Conservation (phyloP, 2,888 invertebrate genomes). For the Macroteleia sp. region DNA sequence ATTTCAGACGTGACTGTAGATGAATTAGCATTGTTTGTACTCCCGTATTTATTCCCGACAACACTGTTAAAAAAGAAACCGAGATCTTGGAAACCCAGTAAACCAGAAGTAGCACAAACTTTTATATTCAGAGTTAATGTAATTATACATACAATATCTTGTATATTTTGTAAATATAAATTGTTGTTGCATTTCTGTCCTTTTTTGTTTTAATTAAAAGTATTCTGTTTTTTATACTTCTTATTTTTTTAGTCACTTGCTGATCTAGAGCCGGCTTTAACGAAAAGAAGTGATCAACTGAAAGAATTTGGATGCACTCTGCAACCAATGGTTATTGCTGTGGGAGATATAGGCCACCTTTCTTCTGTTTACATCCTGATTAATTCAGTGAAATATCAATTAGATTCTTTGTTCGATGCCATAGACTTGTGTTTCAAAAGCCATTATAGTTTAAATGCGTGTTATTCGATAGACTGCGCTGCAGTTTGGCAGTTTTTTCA, state of each 20-base stretch:
- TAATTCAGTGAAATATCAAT: slow-evolving; percentile 13
- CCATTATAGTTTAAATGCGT: slow-evolving; percentile 16
- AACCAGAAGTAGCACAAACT: slow-evolving; percentile 10
- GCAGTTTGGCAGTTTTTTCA: slow-evolving; percentile 3
- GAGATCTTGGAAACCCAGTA: slow-evolving; percentile 13
- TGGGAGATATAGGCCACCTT: neutral
- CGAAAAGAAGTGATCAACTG: slow-evolving; percentile 5
- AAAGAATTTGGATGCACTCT: neutral
- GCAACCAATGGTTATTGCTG: neutral
- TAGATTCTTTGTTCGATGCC: slow-evolving; percentile 1
- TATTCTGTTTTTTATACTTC: neutral
- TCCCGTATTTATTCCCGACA: slow-evolving; percentile 1
- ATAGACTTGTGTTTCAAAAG: slow-evolving; percentile 21
- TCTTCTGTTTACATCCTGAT: neutral
- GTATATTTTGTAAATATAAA: neutral
- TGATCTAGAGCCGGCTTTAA: neutral
- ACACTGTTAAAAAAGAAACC: slow-evolving; percentile 3
- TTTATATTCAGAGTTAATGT: slow-evolving; percentile 8
- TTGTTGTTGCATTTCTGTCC: no score
- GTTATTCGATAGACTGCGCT: slow-evolving; percentile 5
- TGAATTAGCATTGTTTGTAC: neutral
- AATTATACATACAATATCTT: neutral
- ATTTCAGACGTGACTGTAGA: neutral
- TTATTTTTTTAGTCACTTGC: neutral
- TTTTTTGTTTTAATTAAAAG: no score